Percentiles rank a stretch among this genome's conserved stretches.
Conservation (phyloP, 2,888 invertebrate genomes). For the Xestia rhomboidea region DNA sequence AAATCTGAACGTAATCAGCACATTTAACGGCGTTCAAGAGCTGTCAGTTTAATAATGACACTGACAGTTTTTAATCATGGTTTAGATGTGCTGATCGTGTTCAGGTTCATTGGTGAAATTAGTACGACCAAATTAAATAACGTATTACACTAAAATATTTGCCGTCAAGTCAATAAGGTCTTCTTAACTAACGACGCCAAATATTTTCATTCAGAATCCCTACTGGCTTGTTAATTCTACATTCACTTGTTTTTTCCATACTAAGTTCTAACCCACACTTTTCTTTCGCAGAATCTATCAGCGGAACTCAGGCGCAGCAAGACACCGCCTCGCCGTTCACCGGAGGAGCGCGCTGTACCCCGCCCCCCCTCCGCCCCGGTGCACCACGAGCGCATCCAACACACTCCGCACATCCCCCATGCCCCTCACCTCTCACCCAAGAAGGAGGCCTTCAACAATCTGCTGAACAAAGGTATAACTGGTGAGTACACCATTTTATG, state of each 20-base stretch:
- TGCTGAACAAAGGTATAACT: slow-evolving; percentile 91
- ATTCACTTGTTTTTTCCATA: background rate
- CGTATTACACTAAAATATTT: too few species aligned
- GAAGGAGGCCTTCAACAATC: slow-evolving; percentile 91
- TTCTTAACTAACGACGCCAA: background rate
- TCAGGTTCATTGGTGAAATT: background rate
- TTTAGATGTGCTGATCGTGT: background rate
- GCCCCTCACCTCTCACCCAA: slow-evolving; percentile 91
- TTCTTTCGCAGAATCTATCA: slow-evolving; percentile 78
- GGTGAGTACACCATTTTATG: slow-evolving; percentile 86
- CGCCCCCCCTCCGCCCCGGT: slow-evolving; percentile 89
- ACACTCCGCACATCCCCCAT: slow-evolving; percentile 84
- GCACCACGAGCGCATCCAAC: slow-evolving; percentile 83
- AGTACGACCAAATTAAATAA: background rate
- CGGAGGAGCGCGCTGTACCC: slow-evolving; percentile 83
- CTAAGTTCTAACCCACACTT: slow-evolving; percentile 31
- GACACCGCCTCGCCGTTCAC: slow-evolving; percentile 85
- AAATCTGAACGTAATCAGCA: background rate
- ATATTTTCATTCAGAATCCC: background rate
- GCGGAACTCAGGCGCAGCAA: slow-evolving; percentile 85
- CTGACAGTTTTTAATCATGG: background rate
- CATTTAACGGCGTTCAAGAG: background rate
- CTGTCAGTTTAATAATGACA: background rate
- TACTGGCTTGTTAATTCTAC: background rate
- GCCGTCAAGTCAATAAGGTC: background rate